A percentile compares a stretch with the other conserved stretches of the same genome.
Conservation (phyloP, 2,113 vertebrate genomes). For the Accipiter virgatus region DNA sequence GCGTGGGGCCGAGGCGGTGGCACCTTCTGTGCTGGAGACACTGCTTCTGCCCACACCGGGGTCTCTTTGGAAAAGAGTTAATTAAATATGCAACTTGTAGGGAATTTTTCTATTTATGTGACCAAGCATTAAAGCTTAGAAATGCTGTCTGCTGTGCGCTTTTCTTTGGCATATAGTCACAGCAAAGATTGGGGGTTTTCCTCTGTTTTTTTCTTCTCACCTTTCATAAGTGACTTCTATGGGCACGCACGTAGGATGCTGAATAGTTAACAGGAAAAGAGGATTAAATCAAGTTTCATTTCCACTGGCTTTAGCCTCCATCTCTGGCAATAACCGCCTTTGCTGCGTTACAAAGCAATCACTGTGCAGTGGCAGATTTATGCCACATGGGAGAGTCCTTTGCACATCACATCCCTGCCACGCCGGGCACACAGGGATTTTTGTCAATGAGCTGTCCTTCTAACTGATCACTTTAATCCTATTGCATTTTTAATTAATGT, state of each 20-base stretch:
- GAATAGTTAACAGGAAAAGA: background rate
- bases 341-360: background rate
- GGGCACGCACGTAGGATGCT: rapidly evolving
- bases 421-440: background rate
- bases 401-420: background rate
- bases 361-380: slow-evolving; percentile 26
- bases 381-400: slow-evolving; percentile 58
- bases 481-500: background rate
- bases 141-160: background rate
- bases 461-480: background rate
- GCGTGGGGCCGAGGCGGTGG: rapidly evolving
- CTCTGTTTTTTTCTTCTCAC: background rate
- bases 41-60: background rate
- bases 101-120: background rate
- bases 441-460: background rate
- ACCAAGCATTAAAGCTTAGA: background rate
- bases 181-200: background rate
- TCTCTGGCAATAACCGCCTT: background rate
- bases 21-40: too few species aligned
- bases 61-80: background rate
- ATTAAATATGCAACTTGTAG: background rate
- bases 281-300: background rate
- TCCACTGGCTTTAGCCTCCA: background rate
- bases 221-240: background rate
- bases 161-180: background rate